Evolutionary conservation across 2,113 vertebrate genomes (phyloP).

Genomic region (Merops nubicus): DNA sequence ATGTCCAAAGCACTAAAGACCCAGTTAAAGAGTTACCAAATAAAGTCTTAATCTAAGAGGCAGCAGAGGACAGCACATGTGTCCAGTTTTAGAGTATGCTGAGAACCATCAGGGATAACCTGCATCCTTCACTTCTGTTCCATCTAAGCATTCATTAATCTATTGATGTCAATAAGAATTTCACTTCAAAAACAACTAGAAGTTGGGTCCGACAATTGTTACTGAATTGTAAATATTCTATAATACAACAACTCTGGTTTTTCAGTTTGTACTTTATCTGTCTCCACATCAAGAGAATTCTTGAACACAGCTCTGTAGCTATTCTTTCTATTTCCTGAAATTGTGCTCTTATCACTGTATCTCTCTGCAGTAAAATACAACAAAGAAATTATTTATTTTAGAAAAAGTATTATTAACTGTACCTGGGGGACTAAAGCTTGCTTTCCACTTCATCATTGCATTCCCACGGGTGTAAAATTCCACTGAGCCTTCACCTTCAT

Average conservation of each 20-base stretch:
- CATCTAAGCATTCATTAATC: background rate
- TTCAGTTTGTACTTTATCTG: background rate
- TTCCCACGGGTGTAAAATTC: conserved; percentile 87
- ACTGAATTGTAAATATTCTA: background rate
- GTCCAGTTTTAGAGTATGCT: background rate
- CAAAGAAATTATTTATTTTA: background rate
- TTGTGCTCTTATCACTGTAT: background rate
- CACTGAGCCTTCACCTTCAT: conserved; percentile 81
- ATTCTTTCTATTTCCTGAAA: background rate
- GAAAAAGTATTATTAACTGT: background rate
- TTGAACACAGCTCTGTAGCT: background rate
- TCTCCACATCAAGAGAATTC: background rate
- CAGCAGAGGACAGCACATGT: background rate
- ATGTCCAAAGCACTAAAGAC: background rate
- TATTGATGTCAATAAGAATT: rapidly evolving
- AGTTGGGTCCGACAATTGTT: background rate
- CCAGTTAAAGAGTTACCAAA: background rate
- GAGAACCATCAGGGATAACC: background rate
- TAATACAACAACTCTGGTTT: rapidly evolving
- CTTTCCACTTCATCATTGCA: conserved; percentile 86
- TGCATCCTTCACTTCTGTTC: background rate
- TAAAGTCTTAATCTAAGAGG: background rate
- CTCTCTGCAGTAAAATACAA: background rate
- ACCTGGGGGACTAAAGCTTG: conserved; percentile 89
- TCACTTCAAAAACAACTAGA: background rate